Base-by-base conservation (phyloP, 2,888 invertebrate species). In the Podabrus alpinus region DNA sequence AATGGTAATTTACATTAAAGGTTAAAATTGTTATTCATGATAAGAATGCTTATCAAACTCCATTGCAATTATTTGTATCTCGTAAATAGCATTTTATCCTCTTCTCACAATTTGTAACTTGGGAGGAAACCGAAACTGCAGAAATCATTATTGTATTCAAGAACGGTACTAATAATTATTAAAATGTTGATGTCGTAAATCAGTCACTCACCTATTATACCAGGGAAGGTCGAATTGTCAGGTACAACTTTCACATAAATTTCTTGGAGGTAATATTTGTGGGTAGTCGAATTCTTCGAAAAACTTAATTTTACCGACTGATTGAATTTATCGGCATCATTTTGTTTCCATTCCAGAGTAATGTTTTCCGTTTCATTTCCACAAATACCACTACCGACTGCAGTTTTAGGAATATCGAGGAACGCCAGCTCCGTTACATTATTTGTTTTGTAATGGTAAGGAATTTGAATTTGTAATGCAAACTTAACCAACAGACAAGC, bases 401-500 rank as follows among this genome's bases (percentile, higher is more conserved):
- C 85, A 66, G 82, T 84, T 9, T 74, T 70, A 19, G 91, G 91
- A 64, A 92, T 77, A 78, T 89, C 87, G 68, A 88, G 84, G 59
- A 86, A 76, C 4, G 79, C 80, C 81, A 72, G 73, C 60, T 80
- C 79, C 9, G 80, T 79, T 72, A 84, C 83, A 75, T 82, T 82
- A 74, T 86, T 88, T 82, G 83, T 83, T 75, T 87, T 88, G n/a
- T n/a, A 45, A 19, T 85, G 82, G 78, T 91, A 90, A 59, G 87
- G 88, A 69, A 94, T 84, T 79, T 91, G 92, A 72, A 94, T 86
- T 83, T 92, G 90, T 5, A 91, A 89, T 0, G 93, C 92, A 88
- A 94, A 92, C 85, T 92, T 88, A 9, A 92, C 85, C 68, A 93
- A 83, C 21, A 95, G 89, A 82, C 94, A 94, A 0, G 71, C 75